Percentiles rank a stretch among this genome's conserved stretches.
These are phyloP conservation scores for Drosophila lowei DNA, from an alignment of 1,140 invertebrate species.

Conservation along the genomic window DNA sequence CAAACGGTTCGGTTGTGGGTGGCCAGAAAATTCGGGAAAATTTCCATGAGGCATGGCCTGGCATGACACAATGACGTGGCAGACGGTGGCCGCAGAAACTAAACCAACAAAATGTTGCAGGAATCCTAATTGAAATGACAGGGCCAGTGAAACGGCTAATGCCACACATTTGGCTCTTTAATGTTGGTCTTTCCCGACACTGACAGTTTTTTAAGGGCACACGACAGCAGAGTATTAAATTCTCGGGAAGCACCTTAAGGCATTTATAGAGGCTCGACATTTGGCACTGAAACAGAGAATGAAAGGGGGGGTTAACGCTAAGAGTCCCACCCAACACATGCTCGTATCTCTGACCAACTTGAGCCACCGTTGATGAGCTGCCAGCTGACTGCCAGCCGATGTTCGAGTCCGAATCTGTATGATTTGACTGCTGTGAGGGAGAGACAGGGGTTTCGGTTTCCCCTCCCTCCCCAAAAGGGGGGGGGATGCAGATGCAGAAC, in stretches of 20 bases:
- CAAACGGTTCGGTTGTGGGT: constrained; percentile 15
- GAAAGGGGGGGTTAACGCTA: neutral
- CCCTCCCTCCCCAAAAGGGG: neutral
- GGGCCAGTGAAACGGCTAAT: constrained; percentile 33
- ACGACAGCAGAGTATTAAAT: constrained; percentile 10
- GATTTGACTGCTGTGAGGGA: constrained; percentile 17
- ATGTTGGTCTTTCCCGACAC: neutral
- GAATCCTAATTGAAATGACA: constrained; percentile 33
- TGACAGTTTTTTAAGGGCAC: too few relatives aligned
- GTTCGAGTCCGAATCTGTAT: constrained; percentile 40
- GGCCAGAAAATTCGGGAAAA: constrained; percentile 29
- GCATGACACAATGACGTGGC: constrained; percentile 33
- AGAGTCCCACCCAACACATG: constrained; percentile 2
- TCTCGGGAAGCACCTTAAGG: neutral
- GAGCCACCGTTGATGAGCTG: constrained; percentile 41
- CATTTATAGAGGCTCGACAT: constrained; percentile 9
- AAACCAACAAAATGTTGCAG: neutral
- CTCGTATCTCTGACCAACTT: constrained; percentile 12
- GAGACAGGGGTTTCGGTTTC: neutral
- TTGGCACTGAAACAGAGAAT: constrained; percentile 44
- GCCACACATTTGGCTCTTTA: constrained; percentile 10
- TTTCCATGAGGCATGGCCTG: constrained; percentile 29
- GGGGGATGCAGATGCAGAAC: constrained; percentile 10
- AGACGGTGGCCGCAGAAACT: constrained; percentile 15
- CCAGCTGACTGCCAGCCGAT: constrained; percentile 2